A percentile compares a stretch with the other conserved stretches of the same genome.
Conservation (phyloP, 2,797 vertebrate species). For the Anabacerthia variegaticeps region DNA sequence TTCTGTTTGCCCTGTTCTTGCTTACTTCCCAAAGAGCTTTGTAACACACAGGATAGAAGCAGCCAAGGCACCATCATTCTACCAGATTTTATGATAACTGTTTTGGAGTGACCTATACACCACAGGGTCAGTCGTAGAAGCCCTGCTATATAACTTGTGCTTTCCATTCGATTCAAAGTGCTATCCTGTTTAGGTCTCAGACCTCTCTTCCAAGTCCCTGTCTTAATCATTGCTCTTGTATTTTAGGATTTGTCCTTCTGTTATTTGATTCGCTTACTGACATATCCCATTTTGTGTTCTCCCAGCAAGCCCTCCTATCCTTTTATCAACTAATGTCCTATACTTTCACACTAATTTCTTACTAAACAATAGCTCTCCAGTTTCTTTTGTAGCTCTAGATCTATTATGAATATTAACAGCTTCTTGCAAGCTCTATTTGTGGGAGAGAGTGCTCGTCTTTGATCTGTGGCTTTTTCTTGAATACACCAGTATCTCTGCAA, state of each 20-base stretch:
- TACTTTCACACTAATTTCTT: constrained; percentile 68
- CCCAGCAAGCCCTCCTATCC: constrained; percentile 41
- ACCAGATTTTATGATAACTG: background rate
- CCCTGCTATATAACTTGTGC: background rate
- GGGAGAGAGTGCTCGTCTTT: constrained; percentile 68
- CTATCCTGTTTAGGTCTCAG: background rate
- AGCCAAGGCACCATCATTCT: background rate
- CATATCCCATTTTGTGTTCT: constrained; percentile 46
- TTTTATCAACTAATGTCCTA: constrained; percentile 75
- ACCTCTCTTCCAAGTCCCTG: background rate
- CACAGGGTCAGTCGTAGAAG: background rate
- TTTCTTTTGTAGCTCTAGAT: constrained; percentile 75
- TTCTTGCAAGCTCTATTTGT: constrained; percentile 73
- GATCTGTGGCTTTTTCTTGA: constrained; percentile 73
- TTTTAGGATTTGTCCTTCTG: constrained; percentile 30
- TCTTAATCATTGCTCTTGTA: constrained; percentile 37
- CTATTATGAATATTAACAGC: constrained; percentile 80
- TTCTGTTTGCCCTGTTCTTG: background rate
- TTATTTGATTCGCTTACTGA: constrained; percentile 58
- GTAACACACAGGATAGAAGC: background rate
- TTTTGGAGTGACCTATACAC: background rate
- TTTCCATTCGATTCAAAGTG: background rate
- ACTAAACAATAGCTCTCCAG: constrained; percentile 72
- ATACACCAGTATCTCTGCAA: constrained; percentile 53
- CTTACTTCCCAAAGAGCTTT: background rate